Evolutionary conservation across 2,113 vertebrate species (phyloP).

Genomic region (Pollimyrus isidori): DNA sequence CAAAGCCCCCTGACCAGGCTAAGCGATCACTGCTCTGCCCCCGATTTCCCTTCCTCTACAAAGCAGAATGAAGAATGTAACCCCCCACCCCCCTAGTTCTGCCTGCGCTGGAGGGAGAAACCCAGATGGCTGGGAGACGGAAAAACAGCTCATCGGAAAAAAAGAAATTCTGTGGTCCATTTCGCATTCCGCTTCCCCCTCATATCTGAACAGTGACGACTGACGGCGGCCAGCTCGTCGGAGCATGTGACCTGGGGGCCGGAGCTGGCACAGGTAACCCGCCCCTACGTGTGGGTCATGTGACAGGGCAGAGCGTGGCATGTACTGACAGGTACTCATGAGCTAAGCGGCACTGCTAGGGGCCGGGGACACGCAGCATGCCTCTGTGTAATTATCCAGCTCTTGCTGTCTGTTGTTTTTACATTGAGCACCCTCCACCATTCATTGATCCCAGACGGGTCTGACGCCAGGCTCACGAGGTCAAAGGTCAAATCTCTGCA

Average conservation of each 20-base stretch:
- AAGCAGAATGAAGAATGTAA: background rate
- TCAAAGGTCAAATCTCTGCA: background rate
- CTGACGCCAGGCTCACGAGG: background rate
- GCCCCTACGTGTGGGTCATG: background rate
- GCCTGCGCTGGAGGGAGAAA: background rate
- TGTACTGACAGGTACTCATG: background rate
- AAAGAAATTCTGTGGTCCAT: background rate
- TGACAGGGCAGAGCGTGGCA: background rate
- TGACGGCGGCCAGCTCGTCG: background rate
- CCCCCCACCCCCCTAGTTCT: background rate
- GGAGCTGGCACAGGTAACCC: background rate
- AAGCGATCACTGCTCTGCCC: background rate
- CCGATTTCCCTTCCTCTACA: background rate
- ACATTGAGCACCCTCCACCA: background rate
- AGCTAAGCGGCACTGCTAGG: background rate
- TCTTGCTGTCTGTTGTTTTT: background rate
- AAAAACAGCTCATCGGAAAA: conserved; percentile 7
- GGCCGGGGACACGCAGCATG: background rate
- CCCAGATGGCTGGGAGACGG: conserved; percentile 3
- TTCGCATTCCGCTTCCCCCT: background rate
- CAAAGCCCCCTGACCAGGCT: background rate
- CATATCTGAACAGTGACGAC: background rate
- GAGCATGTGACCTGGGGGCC: background rate
- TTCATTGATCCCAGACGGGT: background rate
- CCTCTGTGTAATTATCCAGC: background rate